phyloP scores from a whole-genome alignment of 1,140 invertebrate genomes.

The Ceratoteleas bidentatus region DNA sequence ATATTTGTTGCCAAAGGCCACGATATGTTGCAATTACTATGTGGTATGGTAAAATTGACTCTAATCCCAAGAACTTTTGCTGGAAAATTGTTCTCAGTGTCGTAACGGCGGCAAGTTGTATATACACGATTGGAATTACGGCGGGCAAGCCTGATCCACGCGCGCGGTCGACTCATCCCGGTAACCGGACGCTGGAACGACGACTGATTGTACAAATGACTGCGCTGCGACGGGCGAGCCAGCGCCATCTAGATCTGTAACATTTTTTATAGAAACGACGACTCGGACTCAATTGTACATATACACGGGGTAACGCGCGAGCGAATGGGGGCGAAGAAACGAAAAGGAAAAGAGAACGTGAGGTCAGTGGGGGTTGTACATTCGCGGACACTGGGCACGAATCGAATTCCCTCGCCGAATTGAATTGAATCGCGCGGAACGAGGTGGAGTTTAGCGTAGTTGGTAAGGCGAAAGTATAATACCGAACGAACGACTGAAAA shows the following conservation, averaged over 20 bases:
- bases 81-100: too few species aligned
- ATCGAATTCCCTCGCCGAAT: slow-evolving; percentile 33
- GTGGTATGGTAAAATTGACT: too few species aligned
- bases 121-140: slow-evolving; percentile 36
- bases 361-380: slow-evolving; percentile 63
- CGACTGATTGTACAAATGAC: slow-evolving; percentile 58
- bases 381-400: slow-evolving; percentile 29
- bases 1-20: too few species aligned
- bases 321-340: slow-evolving; percentile 2
- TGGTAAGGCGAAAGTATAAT: slow-evolving; percentile 65
- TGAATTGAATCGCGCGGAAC: slow-evolving; percentile 41
- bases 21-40: too few species aligned
- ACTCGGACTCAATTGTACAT: slow-evolving; percentile 52
- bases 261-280: slow-evolving; percentile 53
- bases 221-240: slow-evolving; percentile 43
- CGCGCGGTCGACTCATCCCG: slow-evolving; percentile 23
- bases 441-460: slow-evolving; percentile 29
- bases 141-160: slow-evolving; percentile 17
- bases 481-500: slow-evolving; percentile 68
- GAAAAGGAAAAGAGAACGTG: slow-evolving; percentile 25
- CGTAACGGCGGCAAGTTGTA: slow-evolving; percentile 36
- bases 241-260: slow-evolving; percentile 53
- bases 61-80: too few species aligned
- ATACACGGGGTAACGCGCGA: slow-evolving; percentile 32
- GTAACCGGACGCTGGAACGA: slow-evolving; percentile 10